These are phyloP conservation scores for Pseudorhiza aurosa DNA, from an alignment of 30 jellyfish, hydroid and myxozoan species.

Conservation along the genomic window DNA sequence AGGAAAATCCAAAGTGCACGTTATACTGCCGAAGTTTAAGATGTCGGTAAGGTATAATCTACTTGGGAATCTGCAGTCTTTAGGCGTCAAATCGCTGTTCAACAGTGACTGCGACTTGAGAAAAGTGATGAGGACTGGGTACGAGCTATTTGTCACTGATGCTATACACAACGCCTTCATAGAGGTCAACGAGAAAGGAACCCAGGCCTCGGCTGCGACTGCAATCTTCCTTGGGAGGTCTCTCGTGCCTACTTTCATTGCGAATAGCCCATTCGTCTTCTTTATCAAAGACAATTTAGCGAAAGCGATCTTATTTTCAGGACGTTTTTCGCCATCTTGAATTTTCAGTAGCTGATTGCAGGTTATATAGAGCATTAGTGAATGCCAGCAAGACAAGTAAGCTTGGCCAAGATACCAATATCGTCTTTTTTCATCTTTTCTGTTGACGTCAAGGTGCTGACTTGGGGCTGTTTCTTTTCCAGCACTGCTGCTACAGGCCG, in stretches of 20 bases:
- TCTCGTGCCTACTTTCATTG: conserved; percentile 47
- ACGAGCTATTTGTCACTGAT: conserved; percentile 64
- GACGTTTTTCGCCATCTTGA: conserved; percentile 56
- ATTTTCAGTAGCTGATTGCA: too few species aligned
- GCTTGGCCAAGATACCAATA: too few species aligned
- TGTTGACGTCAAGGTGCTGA: too few species aligned
- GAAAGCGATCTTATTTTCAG: conserved; percentile 67
- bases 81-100: conserved; percentile 68
- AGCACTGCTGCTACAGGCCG: too few species aligned
- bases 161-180: conserved; percentile 85
- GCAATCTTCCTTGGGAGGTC: conserved; percentile 66
- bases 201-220: conserved; percentile 93
- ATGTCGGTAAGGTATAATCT: conserved; percentile 21
- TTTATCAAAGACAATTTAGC: conserved; percentile 57
- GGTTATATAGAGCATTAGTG: too few species aligned
- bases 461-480: too few species aligned
- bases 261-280: conserved; percentile 87
- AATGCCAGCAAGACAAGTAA: too few species aligned
- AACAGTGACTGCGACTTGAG: conserved; percentile 62
- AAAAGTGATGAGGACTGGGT: conserved; percentile 54
- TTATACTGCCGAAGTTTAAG: conserved; percentile 75
- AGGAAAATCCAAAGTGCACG: conserved; percentile 1
- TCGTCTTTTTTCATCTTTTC: too few species aligned
- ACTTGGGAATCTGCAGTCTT: conserved; percentile 8
- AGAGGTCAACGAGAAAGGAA: conserved; percentile 89